These are phyloP conservation scores for Esox masquinongy DNA, from an alignment of 2,797 vertebrate species.

Conservation along the genomic window DNA sequence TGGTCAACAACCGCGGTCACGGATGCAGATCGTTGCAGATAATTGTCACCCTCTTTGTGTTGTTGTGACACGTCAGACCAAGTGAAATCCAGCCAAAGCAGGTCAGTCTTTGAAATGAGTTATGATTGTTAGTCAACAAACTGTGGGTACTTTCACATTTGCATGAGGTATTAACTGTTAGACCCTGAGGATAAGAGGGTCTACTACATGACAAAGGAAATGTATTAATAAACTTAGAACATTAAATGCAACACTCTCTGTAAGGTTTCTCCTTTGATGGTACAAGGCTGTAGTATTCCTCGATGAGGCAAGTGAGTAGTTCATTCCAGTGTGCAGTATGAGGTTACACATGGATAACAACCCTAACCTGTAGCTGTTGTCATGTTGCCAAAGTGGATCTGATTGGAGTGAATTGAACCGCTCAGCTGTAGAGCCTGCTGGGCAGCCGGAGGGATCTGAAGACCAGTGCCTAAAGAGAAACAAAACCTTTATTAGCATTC, in stretches of 20 bases:
- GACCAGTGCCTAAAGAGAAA: conserved; percentile 83
- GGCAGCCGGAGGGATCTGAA: conserved; percentile 96
- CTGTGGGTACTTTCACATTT: not conserved
- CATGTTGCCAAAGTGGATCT: conserved; percentile 91
- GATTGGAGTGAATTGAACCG: conserved; percentile 80
- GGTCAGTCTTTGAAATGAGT: not conserved
- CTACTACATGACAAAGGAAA: too few species aligned
- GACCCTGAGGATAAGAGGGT: not conserved
- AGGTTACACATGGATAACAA: not conserved
- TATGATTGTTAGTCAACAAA: not conserved
- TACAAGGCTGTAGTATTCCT: not conserved
- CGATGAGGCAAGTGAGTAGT: not conserved
- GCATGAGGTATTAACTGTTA: not conserved
- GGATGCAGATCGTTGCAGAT: not conserved
- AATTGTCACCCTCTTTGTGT: not conserved
- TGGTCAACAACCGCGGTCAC: not conserved
- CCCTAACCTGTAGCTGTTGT: conserved; percentile 72
- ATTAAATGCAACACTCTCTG: not conserved
- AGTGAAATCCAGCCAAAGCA: not conserved
- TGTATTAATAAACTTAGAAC: not conserved
- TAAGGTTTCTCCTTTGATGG: not conserved
- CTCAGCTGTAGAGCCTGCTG: conserved; percentile 98
- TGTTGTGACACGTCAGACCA: not conserved
- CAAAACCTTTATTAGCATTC: not conserved
- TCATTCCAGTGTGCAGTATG: not conserved